Base-by-base conservation (phyloP, 2,888 invertebrate species). In the Drosophila yooni region DNA sequence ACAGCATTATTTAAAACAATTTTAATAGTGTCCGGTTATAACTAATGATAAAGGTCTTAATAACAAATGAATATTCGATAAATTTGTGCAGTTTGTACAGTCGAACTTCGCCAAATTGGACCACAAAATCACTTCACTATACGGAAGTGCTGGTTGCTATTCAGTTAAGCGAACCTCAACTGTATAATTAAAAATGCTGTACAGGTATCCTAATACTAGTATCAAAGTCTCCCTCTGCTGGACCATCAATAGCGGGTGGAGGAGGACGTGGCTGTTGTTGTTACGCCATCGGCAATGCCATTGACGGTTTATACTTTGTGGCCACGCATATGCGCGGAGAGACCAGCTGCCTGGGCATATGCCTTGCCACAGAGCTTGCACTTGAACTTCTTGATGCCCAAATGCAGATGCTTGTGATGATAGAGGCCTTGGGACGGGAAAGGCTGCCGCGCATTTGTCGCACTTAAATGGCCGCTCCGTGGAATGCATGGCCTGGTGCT, bases 341-440 rank as follows among this genome's bases (percentile, higher is more conserved):
- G 74, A 2, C 93, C 93, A 25, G 92, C 91, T 58, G 88, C 84
- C 76, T 92, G 92, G 7, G 91, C 89, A 67, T 91, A 92, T 0
- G 91, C 87, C 61, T 91, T 91, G 4, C 84, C 86, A 27, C 92
- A 92, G 33, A 91, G 81, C 61, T 90, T 90, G 67, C 89, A 88
- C 82, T 93, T 86, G 90, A 93, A 88, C 62, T 92, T 87, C 57
- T 92, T 92, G 2, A 83, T 54, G n/a, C 79, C 89, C 51, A 89
- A 71, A 59, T 92, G 92, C 4, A 92, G 73, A 71, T 90, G 86
- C 36, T 89, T 87, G 75, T 92, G 92, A 66, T 91, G 90, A 33
- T 91, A 88, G 4, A 92, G 78, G 91, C 90, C 51, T 91, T 90
- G 11, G 88, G 79, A 0, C 92, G 85, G 0, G 92, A 83, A 92